These are phyloP conservation scores for Aurelia coerulea DNA, from an alignment of 30 jellyfish, hydroid and myxozoan genomes.

Conservation along the genomic window DNA sequence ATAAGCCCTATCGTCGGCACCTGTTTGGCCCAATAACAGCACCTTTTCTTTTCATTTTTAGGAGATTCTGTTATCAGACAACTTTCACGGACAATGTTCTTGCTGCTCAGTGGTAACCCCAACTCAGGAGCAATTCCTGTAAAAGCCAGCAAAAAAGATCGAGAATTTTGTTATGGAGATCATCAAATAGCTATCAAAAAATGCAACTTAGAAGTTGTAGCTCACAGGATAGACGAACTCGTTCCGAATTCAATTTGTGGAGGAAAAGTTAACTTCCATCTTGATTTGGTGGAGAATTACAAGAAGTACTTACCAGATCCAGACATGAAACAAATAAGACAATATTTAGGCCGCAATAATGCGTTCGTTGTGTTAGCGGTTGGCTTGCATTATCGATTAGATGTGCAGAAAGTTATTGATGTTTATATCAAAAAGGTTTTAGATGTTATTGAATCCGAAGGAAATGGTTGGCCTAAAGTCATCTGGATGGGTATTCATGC, in stretches of 20 bases:
- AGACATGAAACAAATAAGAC: conserved; percentile 50
- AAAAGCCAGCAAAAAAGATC: conserved; percentile 58
- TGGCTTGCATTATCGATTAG: conserved; percentile 89
- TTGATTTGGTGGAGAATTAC: conserved; percentile 86
- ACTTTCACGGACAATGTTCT: conserved; percentile 63
- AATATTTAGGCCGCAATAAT: conserved; percentile 50
- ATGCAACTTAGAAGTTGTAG: conserved; percentile 80
- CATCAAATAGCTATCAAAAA: conserved; percentile 76
- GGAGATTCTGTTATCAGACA: conserved; percentile 98
- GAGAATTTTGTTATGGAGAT: conserved; percentile 77
- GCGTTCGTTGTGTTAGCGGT: conserved; percentile 82
- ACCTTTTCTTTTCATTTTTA: background rate
- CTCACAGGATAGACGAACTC: conserved; percentile 68
- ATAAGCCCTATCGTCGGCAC: too few relatives aligned
- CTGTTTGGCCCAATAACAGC: too few relatives aligned
- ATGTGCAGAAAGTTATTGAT: conserved; percentile 39
- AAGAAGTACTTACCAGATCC: conserved; percentile 51
- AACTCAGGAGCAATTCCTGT: conserved; percentile 75
- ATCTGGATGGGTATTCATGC: conserved; percentile 95
- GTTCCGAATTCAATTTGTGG: conserved; percentile 63
- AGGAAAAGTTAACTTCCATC: conserved; percentile 58
- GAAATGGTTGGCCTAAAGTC: conserved; percentile 93
- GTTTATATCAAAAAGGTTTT: conserved; percentile 59
- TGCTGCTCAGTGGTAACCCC: conserved; percentile 74
- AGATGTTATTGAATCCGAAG: conserved; percentile 56